Percentiles rank a stretch among this genome's conserved stretches.
Conservation (phyloP, 1,140 invertebrate species). For the Drosophila lini region DNA sequence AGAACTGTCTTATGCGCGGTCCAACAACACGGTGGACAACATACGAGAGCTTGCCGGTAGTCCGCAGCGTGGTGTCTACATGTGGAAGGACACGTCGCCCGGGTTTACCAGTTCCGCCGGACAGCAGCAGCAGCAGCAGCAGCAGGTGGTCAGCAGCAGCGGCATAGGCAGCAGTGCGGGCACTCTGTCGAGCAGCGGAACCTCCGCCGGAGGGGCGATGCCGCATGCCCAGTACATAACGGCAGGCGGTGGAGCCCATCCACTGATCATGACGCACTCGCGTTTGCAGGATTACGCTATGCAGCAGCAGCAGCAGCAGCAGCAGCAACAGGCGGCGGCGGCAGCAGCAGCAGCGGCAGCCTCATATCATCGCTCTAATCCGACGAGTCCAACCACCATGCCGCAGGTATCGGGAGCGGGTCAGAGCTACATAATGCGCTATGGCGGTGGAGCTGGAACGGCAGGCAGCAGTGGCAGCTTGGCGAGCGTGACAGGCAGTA, state of each 20-base stretch:
- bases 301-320: conserved; percentile 54
- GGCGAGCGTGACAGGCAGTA: conserved; percentile 54
- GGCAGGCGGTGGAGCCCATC: conserved; percentile 68
- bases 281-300: conserved; percentile 74
- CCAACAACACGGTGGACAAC: conserved; percentile 88
- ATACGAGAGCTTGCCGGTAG: conserved; percentile 92
- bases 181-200: conserved; percentile 71
- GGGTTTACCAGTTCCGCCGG: conserved; percentile 58
- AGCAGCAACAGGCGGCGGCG: conserved; percentile 44
- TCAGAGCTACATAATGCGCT: conserved; percentile 73
- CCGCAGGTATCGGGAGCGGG: conserved; percentile 70
- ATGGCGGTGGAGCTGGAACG: conserved; percentile 47
- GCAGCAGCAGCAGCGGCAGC: conserved; percentile 84
- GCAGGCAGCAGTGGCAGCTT: conserved; percentile 66
- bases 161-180: conserved; percentile 79
- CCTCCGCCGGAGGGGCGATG: conserved; percentile 42
- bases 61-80: conserved; percentile 92
- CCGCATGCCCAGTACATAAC: conserved; percentile 76
- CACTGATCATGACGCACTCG: conserved; percentile 77
- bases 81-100: conserved; percentile 92
- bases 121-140: conserved; percentile 37
- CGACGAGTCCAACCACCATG: conserved; percentile 91
- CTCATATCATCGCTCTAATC: conserved; percentile 89
- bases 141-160: conserved; percentile 41
- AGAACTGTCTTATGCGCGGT: conserved; percentile 86